These are phyloP conservation scores for Gambelia wislizenii DNA, from an alignment of 2,797 vertebrate species.

Conservation along the genomic window DNA sequence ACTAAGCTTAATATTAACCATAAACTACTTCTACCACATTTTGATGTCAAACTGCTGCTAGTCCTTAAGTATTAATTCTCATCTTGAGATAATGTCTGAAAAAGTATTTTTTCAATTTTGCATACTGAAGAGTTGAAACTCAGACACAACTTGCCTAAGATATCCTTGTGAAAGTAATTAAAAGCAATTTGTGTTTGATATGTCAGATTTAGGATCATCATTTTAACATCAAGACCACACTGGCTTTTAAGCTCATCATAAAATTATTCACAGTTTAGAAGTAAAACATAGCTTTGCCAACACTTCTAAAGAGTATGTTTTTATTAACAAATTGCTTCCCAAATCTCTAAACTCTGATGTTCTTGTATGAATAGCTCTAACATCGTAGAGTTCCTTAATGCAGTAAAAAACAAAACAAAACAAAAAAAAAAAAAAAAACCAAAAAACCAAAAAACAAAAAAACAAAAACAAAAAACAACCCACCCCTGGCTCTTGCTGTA, in stretches of 20 bases:
- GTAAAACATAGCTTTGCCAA: not conserved
- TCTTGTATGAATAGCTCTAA: not conserved
- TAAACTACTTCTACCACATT: not conserved
- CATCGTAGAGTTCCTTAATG: constrained; percentile 6
- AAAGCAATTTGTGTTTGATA: no score
- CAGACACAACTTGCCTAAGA: not conserved
- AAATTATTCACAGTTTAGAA: not conserved
- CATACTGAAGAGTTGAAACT: not conserved
- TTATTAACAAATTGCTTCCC: not conserved
- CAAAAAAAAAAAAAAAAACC: no score
- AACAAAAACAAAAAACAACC: no score
- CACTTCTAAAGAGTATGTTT: not conserved
- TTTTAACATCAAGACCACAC: not conserved
- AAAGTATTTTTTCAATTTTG: not conserved
- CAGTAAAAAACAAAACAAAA: no score
- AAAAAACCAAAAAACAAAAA: no score
- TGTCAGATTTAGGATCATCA: not conserved
- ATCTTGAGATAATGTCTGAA: not conserved
- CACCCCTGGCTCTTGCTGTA: not conserved
- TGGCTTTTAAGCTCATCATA: not conserved
- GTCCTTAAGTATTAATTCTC: not conserved
- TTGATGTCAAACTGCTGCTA: not conserved
- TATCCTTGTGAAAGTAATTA: not conserved
- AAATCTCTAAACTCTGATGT: not conserved
- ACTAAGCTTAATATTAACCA: not conserved